Percentiles rank a stretch among this genome's conserved stretches.
These are phyloP conservation scores for Rhagonycha fulva DNA, from an alignment of 2,888 invertebrate species.

Conservation along the genomic window DNA sequence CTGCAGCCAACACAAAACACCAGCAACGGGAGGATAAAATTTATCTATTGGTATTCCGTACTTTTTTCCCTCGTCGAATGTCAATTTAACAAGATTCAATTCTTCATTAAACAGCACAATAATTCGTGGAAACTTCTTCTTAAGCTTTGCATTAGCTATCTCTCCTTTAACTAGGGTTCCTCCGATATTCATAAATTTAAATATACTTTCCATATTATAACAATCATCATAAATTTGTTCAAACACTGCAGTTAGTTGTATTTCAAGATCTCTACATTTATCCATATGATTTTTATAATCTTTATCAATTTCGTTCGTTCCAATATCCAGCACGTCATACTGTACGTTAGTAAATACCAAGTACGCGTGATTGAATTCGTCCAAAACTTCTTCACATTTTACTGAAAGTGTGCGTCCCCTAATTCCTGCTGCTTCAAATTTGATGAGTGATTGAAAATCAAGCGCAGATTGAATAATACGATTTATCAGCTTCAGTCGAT, in stretches of 20 bases:
- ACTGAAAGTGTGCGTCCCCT: conserved; percentile 50
- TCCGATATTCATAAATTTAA: conserved; percentile 59
- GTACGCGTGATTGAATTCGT: conserved; percentile 52
- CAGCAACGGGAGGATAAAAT: conserved; percentile 77
- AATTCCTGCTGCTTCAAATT: conserved; percentile 58
- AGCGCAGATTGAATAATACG: conserved; percentile 74
- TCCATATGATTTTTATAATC: conserved; percentile 68
- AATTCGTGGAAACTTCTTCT: conserved; percentile 68
- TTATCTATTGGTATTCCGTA: conserved; percentile 62
- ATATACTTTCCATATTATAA: conserved; percentile 64
- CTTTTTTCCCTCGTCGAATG: conserved; percentile 63
- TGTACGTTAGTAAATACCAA: conserved; percentile 59
- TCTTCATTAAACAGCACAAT: conserved; percentile 68
- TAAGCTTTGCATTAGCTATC: conserved; percentile 72
- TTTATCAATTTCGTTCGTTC: conserved; percentile 65
- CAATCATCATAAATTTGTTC: conserved; percentile 83
- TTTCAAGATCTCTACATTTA: conserved; percentile 72
- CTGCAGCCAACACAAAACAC: conserved; percentile 68
- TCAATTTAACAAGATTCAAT: conserved; percentile 67
- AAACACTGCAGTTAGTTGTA: conserved; percentile 78
- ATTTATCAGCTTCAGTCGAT: conserved; percentile 68
- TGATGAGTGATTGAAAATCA: conserved; percentile 87
- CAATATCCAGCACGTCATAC: conserved; percentile 78
- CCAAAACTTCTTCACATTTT: conserved; percentile 47
- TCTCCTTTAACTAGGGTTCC: conserved; percentile 77